Evolutionary conservation across 2,113 vertebrate species (phyloP).

Genomic region (Fregata magnificens): DNA sequence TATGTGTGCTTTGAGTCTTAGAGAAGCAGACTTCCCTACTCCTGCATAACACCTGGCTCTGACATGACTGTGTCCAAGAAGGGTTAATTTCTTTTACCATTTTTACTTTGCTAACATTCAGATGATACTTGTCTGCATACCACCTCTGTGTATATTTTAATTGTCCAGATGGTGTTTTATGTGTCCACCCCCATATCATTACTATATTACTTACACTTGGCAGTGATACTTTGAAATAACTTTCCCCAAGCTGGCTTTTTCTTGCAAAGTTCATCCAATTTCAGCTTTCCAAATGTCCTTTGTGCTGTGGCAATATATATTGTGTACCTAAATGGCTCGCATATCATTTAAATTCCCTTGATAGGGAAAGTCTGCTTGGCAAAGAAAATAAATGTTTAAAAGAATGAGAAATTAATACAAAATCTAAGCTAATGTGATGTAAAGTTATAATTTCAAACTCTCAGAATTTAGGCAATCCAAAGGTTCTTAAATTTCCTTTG

Average conservation of each 20-base stretch:
- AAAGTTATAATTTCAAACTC: not conserved
- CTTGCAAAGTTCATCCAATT: conserved; percentile 29
- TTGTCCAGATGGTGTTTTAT: conserved; percentile 35
- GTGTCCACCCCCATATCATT: not conserved
- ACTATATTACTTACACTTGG: conserved; percentile 47
- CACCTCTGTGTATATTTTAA: conserved; percentile 19
- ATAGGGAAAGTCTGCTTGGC: not conserved
- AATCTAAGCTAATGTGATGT: not conserved
- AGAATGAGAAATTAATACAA: not conserved
- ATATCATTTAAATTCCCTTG: not conserved
- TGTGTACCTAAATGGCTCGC: not conserved
- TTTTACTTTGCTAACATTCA: not conserved
- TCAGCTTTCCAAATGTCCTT: conserved; percentile 11
- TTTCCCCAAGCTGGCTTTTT: conserved; percentile 8
- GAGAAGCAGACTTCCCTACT: not conserved
- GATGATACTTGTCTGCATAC: not conserved
- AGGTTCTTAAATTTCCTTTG: not conserved
- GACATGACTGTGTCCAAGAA: not conserved
- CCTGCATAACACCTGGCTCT: not conserved
- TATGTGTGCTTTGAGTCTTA: not conserved
- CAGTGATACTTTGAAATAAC: not conserved
- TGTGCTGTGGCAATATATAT: not conserved
- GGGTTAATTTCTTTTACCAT: not conserved
- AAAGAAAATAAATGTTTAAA: not conserved
- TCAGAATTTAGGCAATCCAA: not conserved